Conservation (phyloP, 2,797 vertebrate genomes). For the Chelon labrosus region DNA sequence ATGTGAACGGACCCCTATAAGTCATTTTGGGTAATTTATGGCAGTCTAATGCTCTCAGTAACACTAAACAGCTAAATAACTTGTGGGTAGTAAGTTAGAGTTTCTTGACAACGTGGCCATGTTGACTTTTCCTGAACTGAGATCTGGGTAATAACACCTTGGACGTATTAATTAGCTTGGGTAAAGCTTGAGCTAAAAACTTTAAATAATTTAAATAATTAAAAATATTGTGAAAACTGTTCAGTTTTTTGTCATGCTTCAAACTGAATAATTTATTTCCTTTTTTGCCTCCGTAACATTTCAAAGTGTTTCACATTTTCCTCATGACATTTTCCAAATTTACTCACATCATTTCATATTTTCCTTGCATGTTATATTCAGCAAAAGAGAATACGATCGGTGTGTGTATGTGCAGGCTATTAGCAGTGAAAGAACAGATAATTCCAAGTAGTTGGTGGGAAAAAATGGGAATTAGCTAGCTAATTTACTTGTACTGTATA, state of each 20-base stretch:
- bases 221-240: background rate
- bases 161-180: background rate
- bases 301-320: slow-evolving; percentile 27
- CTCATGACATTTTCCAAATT: slow-evolving; percentile 8
- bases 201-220: background rate
- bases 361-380: slow-evolving; percentile 3
- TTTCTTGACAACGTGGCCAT: slow-evolving; percentile 13
- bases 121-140: slow-evolving; percentile 24
- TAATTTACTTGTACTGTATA: background rate
- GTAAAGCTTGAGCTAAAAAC: slow-evolving; percentile 5
- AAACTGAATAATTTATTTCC: slow-evolving; percentile 13
- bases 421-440: background rate
- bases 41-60: slow-evolving; percentile 9
- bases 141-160: slow-evolving; percentile 7
- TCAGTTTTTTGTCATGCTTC: slow-evolving; percentile 5
- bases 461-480: background rate
- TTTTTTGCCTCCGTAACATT: background rate
- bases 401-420: background rate
- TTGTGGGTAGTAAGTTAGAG: slow-evolving; percentile 27
- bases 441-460: background rate
- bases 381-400: background rate
- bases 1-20: slow-evolving; percentile 45
- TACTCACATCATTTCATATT: slow-evolving; percentile 20
- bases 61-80: slow-evolving; percentile 39
- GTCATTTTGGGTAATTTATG: slow-evolving; percentile 53